Evolutionary conservation across 2,888 invertebrate species (phyloP).

Genomic region (Phaedon cochleariae): DNA sequence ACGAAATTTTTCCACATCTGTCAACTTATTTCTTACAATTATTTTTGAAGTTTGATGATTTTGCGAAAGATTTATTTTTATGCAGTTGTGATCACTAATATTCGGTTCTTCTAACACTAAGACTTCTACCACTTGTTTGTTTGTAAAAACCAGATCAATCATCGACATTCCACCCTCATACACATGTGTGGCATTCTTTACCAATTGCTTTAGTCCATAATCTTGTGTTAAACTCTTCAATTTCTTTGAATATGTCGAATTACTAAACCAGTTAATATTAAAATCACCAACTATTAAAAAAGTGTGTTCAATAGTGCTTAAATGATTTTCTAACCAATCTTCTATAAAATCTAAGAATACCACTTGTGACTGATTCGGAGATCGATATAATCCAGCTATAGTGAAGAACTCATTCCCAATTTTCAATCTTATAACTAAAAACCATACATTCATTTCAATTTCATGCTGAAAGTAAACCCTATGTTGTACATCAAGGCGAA

Average conservation of each 20-base stretch:
- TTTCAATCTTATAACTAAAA: too few relatives aligned
- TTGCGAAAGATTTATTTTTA: too few relatives aligned
- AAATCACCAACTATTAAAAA: not conserved
- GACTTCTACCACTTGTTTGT: too few relatives aligned
- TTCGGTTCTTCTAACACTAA: too few relatives aligned
- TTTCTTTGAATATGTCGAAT: not conserved
- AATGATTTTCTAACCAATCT: slow-evolving; percentile 4
- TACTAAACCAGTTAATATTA: not conserved
- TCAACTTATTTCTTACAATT: too few relatives aligned
- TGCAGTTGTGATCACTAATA: too few relatives aligned
- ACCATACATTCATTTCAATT: not conserved
- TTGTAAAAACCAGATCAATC: too few relatives aligned
- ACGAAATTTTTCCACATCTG: too few relatives aligned
- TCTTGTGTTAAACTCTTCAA: not conserved
- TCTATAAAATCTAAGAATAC: not conserved
- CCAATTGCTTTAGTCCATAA: too few relatives aligned
- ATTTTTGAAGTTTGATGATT: too few relatives aligned
- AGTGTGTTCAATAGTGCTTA: not conserved
- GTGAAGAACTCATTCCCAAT: not conserved
- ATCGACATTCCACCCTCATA: slow-evolving; percentile 3
- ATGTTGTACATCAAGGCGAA: not conserved
- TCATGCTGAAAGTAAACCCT: not conserved
- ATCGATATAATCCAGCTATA: slow-evolving; percentile 1
- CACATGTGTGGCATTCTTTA: not conserved
- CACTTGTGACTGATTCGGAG: too few relatives aligned